A percentile compares a stretch with the other conserved stretches of the same genome.
These are phyloP conservation scores for Cyprinella venusta DNA, from an alignment of 2,797 vertebrate genomes.

Conservation along the genomic window DNA sequence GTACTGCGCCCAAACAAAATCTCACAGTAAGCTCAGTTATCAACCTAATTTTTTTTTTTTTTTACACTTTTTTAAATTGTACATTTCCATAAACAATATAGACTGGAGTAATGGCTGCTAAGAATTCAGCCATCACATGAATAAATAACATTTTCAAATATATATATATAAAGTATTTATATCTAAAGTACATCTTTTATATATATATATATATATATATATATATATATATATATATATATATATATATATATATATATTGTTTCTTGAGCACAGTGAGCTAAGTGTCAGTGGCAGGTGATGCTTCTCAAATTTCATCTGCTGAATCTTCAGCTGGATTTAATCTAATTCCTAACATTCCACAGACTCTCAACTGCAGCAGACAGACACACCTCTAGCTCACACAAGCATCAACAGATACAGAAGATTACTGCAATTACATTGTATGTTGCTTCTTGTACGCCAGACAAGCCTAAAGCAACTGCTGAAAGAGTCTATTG, in stretches of 20 bases:
- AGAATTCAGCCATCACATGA: neutral
- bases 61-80: too few species aligned
- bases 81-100: too few species aligned
- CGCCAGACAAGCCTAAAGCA: neutral
- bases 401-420: neutral
- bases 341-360: slow-evolving; percentile 36
- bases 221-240: neutral
- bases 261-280: neutral
- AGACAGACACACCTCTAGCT: neutral
- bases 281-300: slow-evolving; percentile 2
- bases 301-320: slow-evolving; percentile 34
- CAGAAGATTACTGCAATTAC: neutral
- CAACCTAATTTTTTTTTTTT: too few species aligned
- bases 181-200: neutral
- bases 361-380: slow-evolving; percentile 9
- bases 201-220: neutral
- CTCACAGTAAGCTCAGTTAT: too few species aligned
- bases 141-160: neutral
- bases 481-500: neutral
- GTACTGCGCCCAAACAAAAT: too few species aligned
- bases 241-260: neutral
- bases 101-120: neutral
- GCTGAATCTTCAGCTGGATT: slow-evolving; percentile 22
- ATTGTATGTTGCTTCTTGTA: neutral
- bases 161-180: neutral